Evolutionary conservation across 2,888 invertebrate genomes (phyloP).

Genomic region (Chymomyza procnemis): DNA sequence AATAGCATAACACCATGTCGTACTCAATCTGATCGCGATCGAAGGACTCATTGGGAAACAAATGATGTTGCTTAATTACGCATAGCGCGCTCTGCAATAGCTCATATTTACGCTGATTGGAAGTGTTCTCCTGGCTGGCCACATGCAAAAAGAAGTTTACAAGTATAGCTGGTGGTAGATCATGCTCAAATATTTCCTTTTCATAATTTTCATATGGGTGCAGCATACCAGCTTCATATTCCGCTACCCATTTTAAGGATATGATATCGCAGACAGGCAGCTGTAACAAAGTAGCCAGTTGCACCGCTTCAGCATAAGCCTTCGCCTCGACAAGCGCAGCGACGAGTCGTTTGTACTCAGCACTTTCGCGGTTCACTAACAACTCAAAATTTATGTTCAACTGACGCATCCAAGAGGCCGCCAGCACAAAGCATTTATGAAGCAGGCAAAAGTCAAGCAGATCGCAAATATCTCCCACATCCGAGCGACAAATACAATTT

Average conservation of each 20-base stretch:
- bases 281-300: conserved; percentile 79
- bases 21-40: conserved; percentile 78
- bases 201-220: conserved; percentile 80
- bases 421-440: conserved; percentile 81
- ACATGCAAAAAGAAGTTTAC: conserved; percentile 82
- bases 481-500: conserved; percentile 80
- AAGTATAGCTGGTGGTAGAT: conserved; percentile 82
- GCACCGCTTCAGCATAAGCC: conserved; percentile 80
- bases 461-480: conserved; percentile 81
- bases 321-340: conserved; percentile 78
- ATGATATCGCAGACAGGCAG: conserved; percentile 79
- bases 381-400: conserved; percentile 65
- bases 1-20: conserved; percentile 76
- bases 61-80: conserved; percentile 76
- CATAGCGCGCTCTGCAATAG: conserved; percentile 73
- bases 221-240: conserved; percentile 77
- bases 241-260: conserved; percentile 79
- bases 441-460: conserved; percentile 79
- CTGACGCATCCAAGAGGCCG: conserved; percentile 70
- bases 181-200: conserved; percentile 81
- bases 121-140: conserved; percentile 79
- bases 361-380: conserved; percentile 66
- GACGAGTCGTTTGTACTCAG: conserved; percentile 79
- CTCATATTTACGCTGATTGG: conserved; percentile 79
- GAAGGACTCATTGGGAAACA: conserved; percentile 77